Conservation (phyloP, 2,113 vertebrate species). For the Athene cunicularia region DNA sequence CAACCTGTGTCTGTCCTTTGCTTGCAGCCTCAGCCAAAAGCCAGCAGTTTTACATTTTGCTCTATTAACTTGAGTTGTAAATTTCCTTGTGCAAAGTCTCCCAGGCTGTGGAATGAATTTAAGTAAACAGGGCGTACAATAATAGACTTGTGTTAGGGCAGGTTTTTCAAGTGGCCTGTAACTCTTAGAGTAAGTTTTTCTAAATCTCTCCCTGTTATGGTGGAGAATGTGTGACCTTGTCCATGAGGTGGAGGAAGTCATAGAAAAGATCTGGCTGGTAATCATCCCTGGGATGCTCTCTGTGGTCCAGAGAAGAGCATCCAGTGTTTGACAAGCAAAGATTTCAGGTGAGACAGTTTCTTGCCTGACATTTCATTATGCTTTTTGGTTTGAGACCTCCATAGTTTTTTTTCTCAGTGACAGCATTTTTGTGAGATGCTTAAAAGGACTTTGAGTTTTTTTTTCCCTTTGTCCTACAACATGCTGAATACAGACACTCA, state of each 20-base stretch:
- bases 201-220: neutral
- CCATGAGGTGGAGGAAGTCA: neutral
- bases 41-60: slow-evolving; percentile 61
- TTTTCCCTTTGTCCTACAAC: neutral
- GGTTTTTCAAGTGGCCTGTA: slow-evolving; percentile 50
- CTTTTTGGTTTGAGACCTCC: neutral
- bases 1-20: slow-evolving; percentile 34
- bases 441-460: neutral
- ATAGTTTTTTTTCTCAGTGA: neutral
- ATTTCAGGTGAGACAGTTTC: neutral
- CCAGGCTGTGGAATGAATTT: slow-evolving; percentile 28
- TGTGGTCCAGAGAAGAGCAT: neutral
- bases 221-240: neutral
- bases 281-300: neutral
- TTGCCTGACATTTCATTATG: neutral
- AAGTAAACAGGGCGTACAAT: neutral
- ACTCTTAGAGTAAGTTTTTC: neutral
- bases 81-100: slow-evolving; percentile 51
- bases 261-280: neutral
- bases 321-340: neutral
- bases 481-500: neutral
- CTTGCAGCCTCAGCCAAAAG: slow-evolving; percentile 42
- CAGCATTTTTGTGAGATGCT: neutral
- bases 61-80: slow-evolving; percentile 33
- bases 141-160: slow-evolving; percentile 38